Evolutionary conservation across 2,113 vertebrate species (phyloP).

Genomic region (Meles meles): DNA sequence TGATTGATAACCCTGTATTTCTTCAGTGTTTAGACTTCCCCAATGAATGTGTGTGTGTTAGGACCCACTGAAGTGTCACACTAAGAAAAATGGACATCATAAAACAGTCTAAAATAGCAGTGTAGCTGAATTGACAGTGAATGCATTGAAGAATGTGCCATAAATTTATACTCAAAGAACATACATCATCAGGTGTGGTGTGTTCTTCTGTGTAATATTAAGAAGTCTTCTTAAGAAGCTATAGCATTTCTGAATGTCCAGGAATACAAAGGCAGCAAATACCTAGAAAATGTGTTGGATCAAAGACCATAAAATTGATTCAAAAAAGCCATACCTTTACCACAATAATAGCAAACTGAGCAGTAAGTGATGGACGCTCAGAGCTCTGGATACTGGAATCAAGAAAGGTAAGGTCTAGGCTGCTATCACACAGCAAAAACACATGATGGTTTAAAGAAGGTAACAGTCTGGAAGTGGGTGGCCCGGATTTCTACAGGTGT

Average conservation of each 20-base stretch:
- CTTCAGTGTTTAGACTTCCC: constrained; percentile 44
- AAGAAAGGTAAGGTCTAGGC: background rate
- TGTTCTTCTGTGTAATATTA: background rate
- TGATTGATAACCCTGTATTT: constrained; percentile 58
- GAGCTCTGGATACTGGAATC: background rate
- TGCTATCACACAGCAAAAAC: background rate
- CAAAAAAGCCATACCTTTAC: background rate
- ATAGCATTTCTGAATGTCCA: background rate
- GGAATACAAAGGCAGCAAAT: background rate
- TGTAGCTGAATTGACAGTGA: constrained; percentile 64
- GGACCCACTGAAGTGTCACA: constrained; percentile 39
- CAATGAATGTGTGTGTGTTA: constrained; percentile 12
- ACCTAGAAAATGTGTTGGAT: background rate
- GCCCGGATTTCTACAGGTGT: accelerated
- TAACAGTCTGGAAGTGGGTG: no score
- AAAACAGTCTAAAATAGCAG: constrained; percentile 61
- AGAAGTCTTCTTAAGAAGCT: background rate
- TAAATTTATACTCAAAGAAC: constrained; percentile 62
- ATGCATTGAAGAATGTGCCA: constrained; percentile 64
- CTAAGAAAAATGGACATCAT: constrained; percentile 66
- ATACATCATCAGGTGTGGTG: constrained; percentile 17
- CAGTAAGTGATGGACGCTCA: background rate
- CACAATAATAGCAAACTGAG: background rate
- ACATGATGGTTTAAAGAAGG: background rate
- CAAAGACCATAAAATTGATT: background rate